Evolutionary conservation across 1,140 invertebrate species (phyloP).

Genomic region (Acromyrmex echinatior): DNA sequence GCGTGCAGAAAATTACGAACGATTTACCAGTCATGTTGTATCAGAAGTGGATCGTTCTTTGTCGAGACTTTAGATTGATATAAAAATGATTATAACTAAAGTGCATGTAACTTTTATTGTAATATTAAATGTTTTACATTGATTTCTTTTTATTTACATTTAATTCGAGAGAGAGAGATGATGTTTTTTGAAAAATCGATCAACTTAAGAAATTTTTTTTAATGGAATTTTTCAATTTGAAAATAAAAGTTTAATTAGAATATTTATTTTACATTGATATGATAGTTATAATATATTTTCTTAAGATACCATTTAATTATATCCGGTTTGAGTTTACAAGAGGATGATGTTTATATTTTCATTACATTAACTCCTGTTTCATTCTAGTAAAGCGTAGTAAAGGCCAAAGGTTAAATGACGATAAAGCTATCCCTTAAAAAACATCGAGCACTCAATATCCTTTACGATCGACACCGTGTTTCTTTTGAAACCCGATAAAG

Average conservation of each 20-base stretch:
- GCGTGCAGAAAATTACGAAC: conserved; percentile 31
- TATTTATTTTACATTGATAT: not conserved
- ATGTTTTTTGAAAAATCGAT: not conserved
- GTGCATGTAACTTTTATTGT: not conserved
- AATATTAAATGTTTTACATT: not conserved
- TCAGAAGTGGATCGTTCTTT: not conserved
- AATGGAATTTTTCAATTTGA: not conserved
- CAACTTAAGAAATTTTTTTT: not conserved
- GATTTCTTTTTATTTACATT: not conserved
- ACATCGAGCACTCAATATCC: conserved; percentile 51
- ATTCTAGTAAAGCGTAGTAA: not conserved
- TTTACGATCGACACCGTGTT: conserved; percentile 59
- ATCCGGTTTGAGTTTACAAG: too few relatives aligned
- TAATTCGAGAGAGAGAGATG: not conserved
- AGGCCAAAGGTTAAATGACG: conserved; percentile 45
- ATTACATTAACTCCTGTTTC: conserved; percentile 29
- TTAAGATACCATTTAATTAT: not conserved
- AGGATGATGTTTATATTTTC: conserved; percentile 14
- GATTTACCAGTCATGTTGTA: not conserved
- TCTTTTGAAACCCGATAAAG: conserved; percentile 72
- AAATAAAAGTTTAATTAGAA: not conserved
- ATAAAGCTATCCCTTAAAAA: conserved; percentile 61
- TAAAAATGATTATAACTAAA: conserved; percentile 11
- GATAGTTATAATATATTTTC: not conserved
- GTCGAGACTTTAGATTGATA: not conserved